These are phyloP conservation scores for Linnaemya vulpina DNA, from an alignment of 2,888 invertebrate genomes.

Conservation along the genomic window DNA sequence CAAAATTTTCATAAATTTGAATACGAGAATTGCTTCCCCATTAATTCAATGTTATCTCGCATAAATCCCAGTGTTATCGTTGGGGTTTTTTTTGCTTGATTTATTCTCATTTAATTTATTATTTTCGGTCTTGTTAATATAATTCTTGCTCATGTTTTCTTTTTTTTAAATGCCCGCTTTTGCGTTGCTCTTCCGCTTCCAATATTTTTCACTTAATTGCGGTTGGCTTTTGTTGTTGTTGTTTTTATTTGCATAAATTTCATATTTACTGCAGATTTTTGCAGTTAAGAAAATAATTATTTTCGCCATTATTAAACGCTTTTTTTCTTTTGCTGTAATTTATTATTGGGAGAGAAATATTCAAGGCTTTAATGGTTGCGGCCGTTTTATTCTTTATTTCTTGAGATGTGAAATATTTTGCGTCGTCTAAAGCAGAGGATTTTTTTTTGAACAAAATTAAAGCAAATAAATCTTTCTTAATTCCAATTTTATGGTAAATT, in stretches of 20 bases:
- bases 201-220: slow-evolving; percentile 30
- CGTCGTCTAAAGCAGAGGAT: not conserved
- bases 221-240: not conserved
- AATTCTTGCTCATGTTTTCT: too few species aligned
- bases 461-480: not conserved
- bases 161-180: not conserved
- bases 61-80: too few species aligned
- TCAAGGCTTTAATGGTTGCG: not conserved
- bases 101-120: too few species aligned
- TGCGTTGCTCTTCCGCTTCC: not conserved
- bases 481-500: not conserved
- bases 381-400: not conserved
- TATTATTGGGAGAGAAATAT: slow-evolving; percentile 6
- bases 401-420: slow-evolving; percentile 4
- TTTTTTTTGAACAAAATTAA: not conserved
- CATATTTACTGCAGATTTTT: slow-evolving; percentile 35
- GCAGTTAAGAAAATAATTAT: slow-evolving; percentile 13
- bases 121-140: too few species aligned
- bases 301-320: not conserved
- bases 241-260: slow-evolving; percentile 44
- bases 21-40: too few species aligned
- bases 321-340: slow-evolving; percentile 6
- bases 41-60: too few species aligned
- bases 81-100: too few species aligned
- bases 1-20: too few species aligned